Conservation (phyloP, 2,113 vertebrate genomes). For the Eulacestoma nigropectus region DNA sequence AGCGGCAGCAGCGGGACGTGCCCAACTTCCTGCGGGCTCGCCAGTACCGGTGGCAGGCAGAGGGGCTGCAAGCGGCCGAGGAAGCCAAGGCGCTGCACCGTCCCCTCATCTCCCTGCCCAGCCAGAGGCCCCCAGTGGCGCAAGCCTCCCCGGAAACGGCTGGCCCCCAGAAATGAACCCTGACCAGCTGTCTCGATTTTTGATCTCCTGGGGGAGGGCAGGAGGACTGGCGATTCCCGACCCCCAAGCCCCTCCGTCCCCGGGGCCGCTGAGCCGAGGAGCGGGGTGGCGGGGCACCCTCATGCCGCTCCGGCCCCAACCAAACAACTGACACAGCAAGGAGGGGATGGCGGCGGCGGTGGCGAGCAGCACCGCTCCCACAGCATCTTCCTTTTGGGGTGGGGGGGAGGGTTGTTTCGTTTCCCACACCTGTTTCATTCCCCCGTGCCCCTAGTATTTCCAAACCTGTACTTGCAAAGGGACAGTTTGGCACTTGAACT, state of each 20-base stretch:
- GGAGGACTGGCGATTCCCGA: slow-evolving; percentile 37
- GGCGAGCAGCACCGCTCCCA: slow-evolving; percentile 74
- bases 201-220: slow-evolving; percentile 52
- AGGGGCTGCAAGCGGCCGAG: slow-evolving; percentile 82
- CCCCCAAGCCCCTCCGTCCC: slow-evolving; percentile 43
- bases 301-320: slow-evolving; percentile 31
- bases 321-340: slow-evolving; percentile 79
- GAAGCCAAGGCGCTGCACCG: slow-evolving; percentile 76
- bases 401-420: slow-evolving; percentile 32
- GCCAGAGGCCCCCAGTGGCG: slow-evolving; percentile 74
- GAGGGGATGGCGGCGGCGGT: slow-evolving; percentile 82
- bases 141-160: slow-evolving; percentile 78
- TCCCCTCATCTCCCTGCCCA: slow-evolving; percentile 85
- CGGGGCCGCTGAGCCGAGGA: slow-evolving; percentile 20
- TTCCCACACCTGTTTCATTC: slow-evolving; percentile 55
- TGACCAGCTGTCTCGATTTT: slow-evolving; percentile 35
- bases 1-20: slow-evolving; percentile 84
- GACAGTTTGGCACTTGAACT: slow-evolving; percentile 70
- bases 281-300: slow-evolving; percentile 10
- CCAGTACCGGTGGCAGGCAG: slow-evolving; percentile 79
- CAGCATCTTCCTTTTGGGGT: slow-evolving; percentile 75
- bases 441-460: slow-evolving; percentile 49
- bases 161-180: slow-evolving; percentile 83
- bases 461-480: slow-evolving; percentile 55
- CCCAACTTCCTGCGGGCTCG: slow-evolving; percentile 81